Base-by-base conservation (phyloP, 2,113 vertebrate species). In the Gnathonemus longibarbis region DNA sequence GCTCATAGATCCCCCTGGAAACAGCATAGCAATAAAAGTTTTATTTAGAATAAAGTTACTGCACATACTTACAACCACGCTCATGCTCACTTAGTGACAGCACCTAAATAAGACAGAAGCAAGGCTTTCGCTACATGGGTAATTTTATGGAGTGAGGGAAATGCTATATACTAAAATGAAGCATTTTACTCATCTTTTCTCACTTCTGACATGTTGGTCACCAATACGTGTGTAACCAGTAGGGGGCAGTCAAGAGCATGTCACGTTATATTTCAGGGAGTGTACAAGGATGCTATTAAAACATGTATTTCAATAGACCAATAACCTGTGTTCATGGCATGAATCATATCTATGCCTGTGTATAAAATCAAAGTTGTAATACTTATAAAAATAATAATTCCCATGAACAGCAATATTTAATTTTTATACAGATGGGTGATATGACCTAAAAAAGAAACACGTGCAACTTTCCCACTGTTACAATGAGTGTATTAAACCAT, bases 361-460 rank as follows among this genome's bases (percentile, higher is more conserved):
- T 52, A 56, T 91, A 93, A 89, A 91, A 93, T 93, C 84, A 90
- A 91, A 90, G 93, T 92, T 94, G 93, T 92, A 93, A 93, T 92
- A 91, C 89, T 92, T 92, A 91, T 92, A 91, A 83, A 90, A 90
- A 91, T 91, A 93, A 92, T 92, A 90, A 91, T 92, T 88, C 89
- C 88, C 15, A 94, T 91, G 91, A 94, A 93, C 90, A 92, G 70
- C 88, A 93, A 91, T 92, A 50, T 92, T 92, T 91, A 84, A 89
- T 92, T 92, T 91, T 91, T 31, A 92, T 93, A 94, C 93, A 93
- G 94, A 95, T 94, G 94, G 94, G 93, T 91, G 87, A 83, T 91
- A 92, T 92, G 90, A 94, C 92, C 93, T 94, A 93, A 58, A 52
- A 52, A 52, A 94, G 92, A 92, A 42, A 91, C 92, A 80, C 90